Evolutionary conservation across 2,888 invertebrate species (phyloP), one percentile per base, ranked within the genome.

Genomic region (Drosophila neutralis): DNA sequence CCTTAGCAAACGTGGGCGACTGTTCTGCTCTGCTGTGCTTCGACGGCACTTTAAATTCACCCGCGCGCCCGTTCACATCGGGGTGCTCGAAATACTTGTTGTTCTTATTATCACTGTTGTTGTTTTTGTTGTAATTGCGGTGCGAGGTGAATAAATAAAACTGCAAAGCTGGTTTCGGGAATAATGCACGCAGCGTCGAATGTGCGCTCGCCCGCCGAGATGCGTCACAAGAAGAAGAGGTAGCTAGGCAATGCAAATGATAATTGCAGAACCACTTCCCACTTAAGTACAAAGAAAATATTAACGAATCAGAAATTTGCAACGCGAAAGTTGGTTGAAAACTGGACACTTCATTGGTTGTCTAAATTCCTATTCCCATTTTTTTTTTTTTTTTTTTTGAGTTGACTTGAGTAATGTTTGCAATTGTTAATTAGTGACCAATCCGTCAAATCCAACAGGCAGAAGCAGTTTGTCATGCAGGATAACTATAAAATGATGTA

Each of bases 151-250:
- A 58, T 52, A 66, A 54, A 73, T 64, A 82, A 81, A 83, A 38
- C 56, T 74, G 63, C 80, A 83, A 87, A 87, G 59, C 88, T 87
- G 87, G 87, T 87, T 80, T 80, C 88, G 68, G 87, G 87, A 83
- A 89, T 87, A 59, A 92, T 91, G 91, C 92, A 91, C 73, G 78
- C 82, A 66, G 73, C 90, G 68, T 76, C 88, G 45, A 82, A 82
- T 64, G 90, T 92, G 80, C 92, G 92, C 73, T 92, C 92, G 64
- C 92, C 92, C 36, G 92, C 92, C 11, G 92, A 92, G 87, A 82
- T 91, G 85, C 89, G 92, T 36, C 91, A 92, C 71, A 92, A 92
- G 78, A 92, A 92, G 84, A 92, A 92, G 84, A 92, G 92, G 91
- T 92, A 85, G 49, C 27, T 31, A 38, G 42, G 3, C 18, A n/a